Percentiles rank a stretch among this genome's conserved stretches.
Evolutionary conservation across 2,113 vertebrate species (phyloP).

Genomic region (Xenopus laevis): DNA sequence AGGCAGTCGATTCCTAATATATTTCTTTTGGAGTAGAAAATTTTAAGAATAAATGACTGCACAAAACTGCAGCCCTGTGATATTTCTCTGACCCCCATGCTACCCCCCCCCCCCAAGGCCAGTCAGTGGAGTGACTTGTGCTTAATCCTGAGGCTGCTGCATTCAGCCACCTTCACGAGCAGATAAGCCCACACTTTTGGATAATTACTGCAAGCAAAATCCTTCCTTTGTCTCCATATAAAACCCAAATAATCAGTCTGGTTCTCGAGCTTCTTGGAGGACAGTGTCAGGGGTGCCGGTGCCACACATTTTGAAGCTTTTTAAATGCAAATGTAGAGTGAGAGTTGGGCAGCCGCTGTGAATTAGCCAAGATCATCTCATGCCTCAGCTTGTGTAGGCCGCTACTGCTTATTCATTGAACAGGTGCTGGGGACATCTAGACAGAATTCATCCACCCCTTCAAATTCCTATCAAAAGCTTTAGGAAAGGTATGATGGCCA

Average conservation of each 20-base stretch:
- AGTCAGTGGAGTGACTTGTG: slow-evolving; percentile 26
- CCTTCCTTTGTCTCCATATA: slow-evolving; percentile 57
- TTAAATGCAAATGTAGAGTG: slow-evolving; percentile 59
- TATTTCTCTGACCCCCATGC: too few relatives aligned
- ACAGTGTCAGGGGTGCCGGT: slow-evolving; percentile 54
- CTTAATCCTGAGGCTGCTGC: slow-evolving; percentile 20
- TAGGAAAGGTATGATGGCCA: too few relatives aligned
- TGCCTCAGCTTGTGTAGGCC: too few relatives aligned
- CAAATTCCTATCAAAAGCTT: too few relatives aligned
- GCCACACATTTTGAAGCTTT: slow-evolving; percentile 60
- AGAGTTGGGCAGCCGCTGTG: slow-evolving; percentile 22
- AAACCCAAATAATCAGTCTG: slow-evolving; percentile 66
- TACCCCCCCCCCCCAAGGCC: neutral
- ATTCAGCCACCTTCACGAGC: slow-evolving; percentile 50
- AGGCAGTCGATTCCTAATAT: too few relatives aligned
- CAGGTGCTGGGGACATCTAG: too few relatives aligned
- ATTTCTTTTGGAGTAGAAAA: too few relatives aligned
- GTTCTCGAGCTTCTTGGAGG: slow-evolving; percentile 57
- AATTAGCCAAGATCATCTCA: slow-evolving; percentile 19
- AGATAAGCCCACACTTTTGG: slow-evolving; percentile 56
- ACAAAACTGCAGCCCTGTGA: too few relatives aligned
- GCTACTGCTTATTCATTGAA: too few relatives aligned
- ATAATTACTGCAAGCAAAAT: slow-evolving; percentile 64
- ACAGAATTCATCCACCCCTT: too few relatives aligned
- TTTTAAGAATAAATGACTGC: too few relatives aligned